phyloP scores from a whole-genome alignment of 2,113 vertebrate genomes.

The Smithornis capensis region DNA sequence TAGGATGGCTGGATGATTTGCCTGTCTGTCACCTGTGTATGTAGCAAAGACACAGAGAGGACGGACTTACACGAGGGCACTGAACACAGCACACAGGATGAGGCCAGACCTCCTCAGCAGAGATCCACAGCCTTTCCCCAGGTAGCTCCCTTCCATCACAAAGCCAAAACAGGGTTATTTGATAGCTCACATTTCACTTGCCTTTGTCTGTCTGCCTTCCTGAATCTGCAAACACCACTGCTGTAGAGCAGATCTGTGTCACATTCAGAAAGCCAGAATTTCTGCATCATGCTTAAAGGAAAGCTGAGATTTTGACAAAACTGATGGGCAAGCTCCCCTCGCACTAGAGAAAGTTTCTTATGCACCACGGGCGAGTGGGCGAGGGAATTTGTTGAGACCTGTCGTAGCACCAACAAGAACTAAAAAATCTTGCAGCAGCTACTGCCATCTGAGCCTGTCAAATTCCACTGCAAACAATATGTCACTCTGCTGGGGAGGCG shows the following conservation, averaged over 20 bases:
- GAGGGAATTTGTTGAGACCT: slow-evolving; percentile 71
- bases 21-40: not conserved
- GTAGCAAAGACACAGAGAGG: not conserved
- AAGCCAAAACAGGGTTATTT: not conserved
- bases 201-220: slow-evolving; percentile 41
- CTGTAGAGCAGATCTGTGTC: slow-evolving; percentile 2
- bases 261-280: slow-evolving; percentile 27
- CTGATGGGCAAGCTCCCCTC: slow-evolving; percentile 54
- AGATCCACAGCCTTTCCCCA: not conserved
- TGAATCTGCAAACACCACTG: slow-evolving; percentile 36
- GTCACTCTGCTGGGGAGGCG: slow-evolving; percentile 68
- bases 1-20: not conserved
- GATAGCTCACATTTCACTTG: slow-evolving; percentile 4
- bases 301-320: slow-evolving; percentile 60
- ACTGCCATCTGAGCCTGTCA: slow-evolving; percentile 71
- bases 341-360: slow-evolving; percentile 46
- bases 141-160: not conserved
- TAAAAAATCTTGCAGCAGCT: slow-evolving; percentile 70
- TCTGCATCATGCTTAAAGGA: slow-evolving; percentile 22
- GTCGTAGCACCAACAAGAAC: slow-evolving; percentile 70
- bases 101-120: not conserved
- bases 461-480: slow-evolving; percentile 70
- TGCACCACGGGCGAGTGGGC: slow-evolving; percentile 63
- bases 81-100: not conserved
- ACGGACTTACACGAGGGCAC: not conserved